Evolutionary conservation across 2,113 vertebrate species (phyloP), one percentile per base, ranked within the genome.

Genomic region (Centrocercus urophasianus): DNA sequence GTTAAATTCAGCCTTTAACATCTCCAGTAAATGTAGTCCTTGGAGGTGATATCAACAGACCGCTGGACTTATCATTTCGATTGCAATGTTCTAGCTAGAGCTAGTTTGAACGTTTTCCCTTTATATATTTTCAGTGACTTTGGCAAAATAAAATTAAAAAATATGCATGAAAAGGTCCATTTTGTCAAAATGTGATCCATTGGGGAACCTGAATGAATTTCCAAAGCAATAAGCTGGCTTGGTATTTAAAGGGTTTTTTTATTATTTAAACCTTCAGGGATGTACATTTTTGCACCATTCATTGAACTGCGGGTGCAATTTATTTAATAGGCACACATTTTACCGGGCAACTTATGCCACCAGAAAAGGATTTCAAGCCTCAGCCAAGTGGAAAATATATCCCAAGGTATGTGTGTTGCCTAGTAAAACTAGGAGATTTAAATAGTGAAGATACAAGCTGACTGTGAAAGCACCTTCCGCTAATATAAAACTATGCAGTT

Each of bases 371-470:
- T 95, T 95, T 95, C 93, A 93, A 93, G 76, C 85, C 85, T 86
- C 94, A 95, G 89, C 76, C 96, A 96, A 97, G 88, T 94, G 76
- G 91, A 97, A 96, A 95, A 97, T 96, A 90, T 86, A 88, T 90
- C 93, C 95, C 85, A 93, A 90, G 93, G 91, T 97, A 78, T 95
- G 83, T 69, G 63, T 83, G 83, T 83, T 95, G 89, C 94, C 20
- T 88, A 48, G 89, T 92, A 93, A 94, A 93, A 82, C 65, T 50
- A 66, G 36, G 83, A 95, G 80, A 93, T 91, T 95, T 95, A 90
- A 96, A 61, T 70, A 93, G 88, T 80, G n/a, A 13, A 87, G 94
- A 73, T 94, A 89, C 28, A 86, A 88, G 83, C 93, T 95, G 93
- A 75, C 86, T 94, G 86, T 88, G 86, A 94, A 95, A 94, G 88